Base-by-base conservation (phyloP, 2,888 invertebrate species). In the Caenorhabditis sp. region DNA sequence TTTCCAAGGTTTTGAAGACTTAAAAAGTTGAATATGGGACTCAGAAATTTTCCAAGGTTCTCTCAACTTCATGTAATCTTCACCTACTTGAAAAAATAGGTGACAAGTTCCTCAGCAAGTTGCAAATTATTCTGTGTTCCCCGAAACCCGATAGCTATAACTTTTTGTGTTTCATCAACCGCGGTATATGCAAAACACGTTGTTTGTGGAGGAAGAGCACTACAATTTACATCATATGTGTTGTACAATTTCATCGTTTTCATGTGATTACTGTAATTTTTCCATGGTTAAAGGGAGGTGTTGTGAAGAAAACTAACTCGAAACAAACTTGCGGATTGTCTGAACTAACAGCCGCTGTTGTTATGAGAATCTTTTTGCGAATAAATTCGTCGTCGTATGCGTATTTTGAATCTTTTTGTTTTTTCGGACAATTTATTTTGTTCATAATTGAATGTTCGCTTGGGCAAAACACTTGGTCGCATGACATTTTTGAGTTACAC, bases 131-230 rank as follows among this genome's bases (percentile, higher is more conserved):
- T 67, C 23, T 68, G 49, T 0, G 81, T 77, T 12, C 81, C 81
- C 10, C 81, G 64, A 67, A 78, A 79, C 24, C 75, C 62, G 26
- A 80, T 60, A 6, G 72, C 61, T 14, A 80, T 61, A 2, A 71
- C 70, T 65, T 73, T 76, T 26, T 74, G 72, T 14, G 65, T 57
- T 12, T 69, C 62, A 27, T 66, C 66, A 60, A 67, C 62, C 0
- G 78, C 65, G 1, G 75, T 75, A 55, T 66, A 77, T 12, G 69
- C 78, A 62, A 66, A 66, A 36, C 77, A 78, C 10, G 53, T 57
- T n/a, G 58, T 59, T 21, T 73, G 62, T 12, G 70, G 67, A 14
- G 58, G 61, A 0, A 51, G 19, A 14, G 53, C 50, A 1, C 64
- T 67, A 31, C 70, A 75, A 27, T 69, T 69, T 6, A 75, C 69